Base-by-base conservation (phyloP, 2,113 vertebrate genomes). In the Climacteris rufus region DNA sequence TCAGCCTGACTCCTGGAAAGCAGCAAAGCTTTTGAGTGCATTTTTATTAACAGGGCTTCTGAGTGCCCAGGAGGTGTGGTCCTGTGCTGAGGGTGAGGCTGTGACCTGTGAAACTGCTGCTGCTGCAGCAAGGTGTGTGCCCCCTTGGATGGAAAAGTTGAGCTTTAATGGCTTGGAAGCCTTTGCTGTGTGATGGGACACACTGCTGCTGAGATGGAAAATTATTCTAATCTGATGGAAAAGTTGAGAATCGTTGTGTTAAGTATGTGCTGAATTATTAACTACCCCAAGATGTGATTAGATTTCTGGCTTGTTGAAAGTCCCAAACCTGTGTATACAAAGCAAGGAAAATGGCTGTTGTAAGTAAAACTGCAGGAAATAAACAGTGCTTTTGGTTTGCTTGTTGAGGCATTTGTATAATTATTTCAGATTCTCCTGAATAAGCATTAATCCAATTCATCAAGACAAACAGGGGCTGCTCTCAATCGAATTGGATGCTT, bases 141-240 rank as follows among this genome's bases (percentile, higher is more conserved):
- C n/a, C 35, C 18, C 37, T 25, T 11, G 27, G 31, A 24, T 42
- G 83, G 83, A 50, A 90, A 64, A 83, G 56, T 13, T 68, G 75
- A 76, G 54, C 10, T 39, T 45, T 28, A 8, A 13, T 19, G 12
- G 45, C 64, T 54, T 88, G 37, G 66, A 49, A 80, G 71, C 50
- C 85, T 76, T 49, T 21, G 40, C 44, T 80, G 50, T 25, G 65
- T 28, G 54, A 47, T 39, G 90, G 63, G 74, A 83, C 64, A 47
- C 1, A 0, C 35, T 52, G 33, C 60, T 75, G 52, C 79, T 23
- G 53, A 60, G 69, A 49, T 86, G 92, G 90, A 96, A 95, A 80
- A 65, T 79, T 37, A 69, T 88, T 89, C 91, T 91, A 74, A 91
- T 70, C 82, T 90, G 84, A 89, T 94, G 93, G 95, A 89, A 66